Conservation (phyloP, 1,140 invertebrate species). For the Hycleus cichorii region DNA sequence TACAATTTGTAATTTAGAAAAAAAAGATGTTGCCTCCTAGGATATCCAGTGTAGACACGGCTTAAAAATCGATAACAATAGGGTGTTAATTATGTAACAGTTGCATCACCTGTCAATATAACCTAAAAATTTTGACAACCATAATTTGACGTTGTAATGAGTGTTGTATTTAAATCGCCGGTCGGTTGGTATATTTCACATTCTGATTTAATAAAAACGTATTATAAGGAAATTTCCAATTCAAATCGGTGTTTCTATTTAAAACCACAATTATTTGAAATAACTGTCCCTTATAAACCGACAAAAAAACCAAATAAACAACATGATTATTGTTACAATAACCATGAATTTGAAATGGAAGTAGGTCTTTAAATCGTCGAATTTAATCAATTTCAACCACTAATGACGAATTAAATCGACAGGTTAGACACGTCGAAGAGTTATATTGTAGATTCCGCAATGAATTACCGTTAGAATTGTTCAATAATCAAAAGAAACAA, state of each 20-base stretch:
- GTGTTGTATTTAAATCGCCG: constrained; percentile 3
- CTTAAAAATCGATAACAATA: too few species aligned
- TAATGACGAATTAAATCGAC: background rate
- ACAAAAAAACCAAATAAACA: background rate
- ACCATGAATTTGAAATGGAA: background rate
- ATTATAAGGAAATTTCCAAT: background rate
- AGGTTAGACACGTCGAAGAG: constrained; percentile 6
- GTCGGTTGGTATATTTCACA: constrained; percentile 12
- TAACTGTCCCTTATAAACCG: constrained; percentile 14
- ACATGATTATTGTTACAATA: background rate
- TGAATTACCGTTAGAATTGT: background rate
- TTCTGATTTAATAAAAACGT: constrained; percentile 5
- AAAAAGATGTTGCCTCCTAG: too few species aligned
- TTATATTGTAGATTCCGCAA: background rate
- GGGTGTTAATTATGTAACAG: too few species aligned
- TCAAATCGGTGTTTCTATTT: background rate
- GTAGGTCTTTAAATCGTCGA: constrained; percentile 5
- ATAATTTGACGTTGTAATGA: background rate
- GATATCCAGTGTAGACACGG: too few species aligned
- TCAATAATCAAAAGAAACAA: too few species aligned
- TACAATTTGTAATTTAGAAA: too few species aligned
- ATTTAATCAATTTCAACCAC: too few species aligned
- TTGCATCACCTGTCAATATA: too few species aligned
- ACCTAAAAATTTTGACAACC: too few species aligned
- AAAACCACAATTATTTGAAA: constrained; percentile 18